These are phyloP conservation scores for Macrophya alboannulata DNA, from an alignment of 2,888 invertebrate genomes.

Conservation along the genomic window DNA sequence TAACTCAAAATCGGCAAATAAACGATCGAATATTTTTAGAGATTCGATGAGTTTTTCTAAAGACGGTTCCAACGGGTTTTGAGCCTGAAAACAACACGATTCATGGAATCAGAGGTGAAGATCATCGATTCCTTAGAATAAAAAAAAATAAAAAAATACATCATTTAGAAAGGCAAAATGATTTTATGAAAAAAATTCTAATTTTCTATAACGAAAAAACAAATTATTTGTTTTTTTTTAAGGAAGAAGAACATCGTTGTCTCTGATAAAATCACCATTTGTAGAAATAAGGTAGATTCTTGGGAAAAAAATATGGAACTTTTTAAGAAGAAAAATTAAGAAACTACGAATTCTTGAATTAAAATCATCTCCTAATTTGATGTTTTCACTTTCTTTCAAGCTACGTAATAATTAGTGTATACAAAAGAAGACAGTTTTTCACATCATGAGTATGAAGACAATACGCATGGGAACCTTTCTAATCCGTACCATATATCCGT, in stretches of 20 bases:
- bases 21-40: constrained; percentile 93
- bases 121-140: not conserved
- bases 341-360: not conserved
- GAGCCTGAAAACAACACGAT: constrained; percentile 69
- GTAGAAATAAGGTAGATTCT: too few relatives aligned
- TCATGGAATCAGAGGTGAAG: not conserved
- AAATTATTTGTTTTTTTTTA: too few relatives aligned
- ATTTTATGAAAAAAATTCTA: too few relatives aligned
- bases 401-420: not conserved
- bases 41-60: constrained; percentile 89
- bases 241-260: too few relatives aligned
- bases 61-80: constrained; percentile 76
- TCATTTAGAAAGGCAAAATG: too few relatives aligned
- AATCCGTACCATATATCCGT: too few relatives aligned
- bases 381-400: not conserved
- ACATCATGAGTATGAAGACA: not conserved
- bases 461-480: not conserved
- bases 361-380: not conserved
- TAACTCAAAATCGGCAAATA: constrained; percentile 99
- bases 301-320: not conserved
- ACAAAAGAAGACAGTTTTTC: not conserved
- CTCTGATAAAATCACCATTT: too few relatives aligned
- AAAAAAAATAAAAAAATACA: not conserved
- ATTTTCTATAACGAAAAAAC: too few relatives aligned
- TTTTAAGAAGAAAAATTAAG: not conserved